A percentile compares a stretch with the other conserved stretches of the same genome.
These are phyloP conservation scores for Herminia tarsipennalis DNA, from an alignment of 2,888 invertebrate species.

Conservation along the genomic window DNA sequence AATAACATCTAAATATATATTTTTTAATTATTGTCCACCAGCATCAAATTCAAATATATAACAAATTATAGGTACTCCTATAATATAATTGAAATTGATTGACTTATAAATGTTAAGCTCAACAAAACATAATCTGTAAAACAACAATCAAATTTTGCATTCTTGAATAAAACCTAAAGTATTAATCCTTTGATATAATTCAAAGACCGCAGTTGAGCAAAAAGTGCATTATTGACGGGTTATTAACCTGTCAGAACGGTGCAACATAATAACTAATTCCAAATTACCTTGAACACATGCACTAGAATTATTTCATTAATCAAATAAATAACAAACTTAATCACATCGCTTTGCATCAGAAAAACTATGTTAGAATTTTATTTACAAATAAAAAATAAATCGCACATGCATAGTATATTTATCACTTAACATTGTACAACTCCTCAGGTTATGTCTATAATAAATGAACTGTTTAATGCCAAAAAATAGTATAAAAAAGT, in stretches of 20 bases:
- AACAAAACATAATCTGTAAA: no score
- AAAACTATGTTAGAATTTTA: background rate
- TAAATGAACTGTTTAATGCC: slow-evolving; percentile 15
- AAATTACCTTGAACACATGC: slow-evolving; percentile 22
- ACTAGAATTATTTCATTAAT: slow-evolving; percentile 12
- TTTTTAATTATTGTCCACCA: no score
- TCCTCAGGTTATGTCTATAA: background rate
- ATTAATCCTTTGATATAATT: no score
- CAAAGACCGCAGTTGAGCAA: no score
- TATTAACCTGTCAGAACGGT: slow-evolving; percentile 30
- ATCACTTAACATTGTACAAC: background rate
- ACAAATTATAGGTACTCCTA: no score
- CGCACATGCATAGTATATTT: slow-evolving; percentile 13
- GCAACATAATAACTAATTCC: slow-evolving; percentile 14
- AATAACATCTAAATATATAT: no score
- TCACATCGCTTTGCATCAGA: slow-evolving; percentile 11
- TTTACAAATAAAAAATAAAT: slow-evolving; percentile 21
- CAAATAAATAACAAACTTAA: slow-evolving; percentile 8
- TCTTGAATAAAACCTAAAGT: no score
- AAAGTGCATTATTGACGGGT: slow-evolving; percentile 15
- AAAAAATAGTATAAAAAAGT: slow-evolving; percentile 44
- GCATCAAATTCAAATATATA: no score
- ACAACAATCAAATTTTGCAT: no score
- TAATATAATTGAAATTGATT: no score
- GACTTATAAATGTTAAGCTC: no score